Evolutionary conservation across 2,888 invertebrate genomes (phyloP).

Genomic region (Himalopsyche anomala): DNA sequence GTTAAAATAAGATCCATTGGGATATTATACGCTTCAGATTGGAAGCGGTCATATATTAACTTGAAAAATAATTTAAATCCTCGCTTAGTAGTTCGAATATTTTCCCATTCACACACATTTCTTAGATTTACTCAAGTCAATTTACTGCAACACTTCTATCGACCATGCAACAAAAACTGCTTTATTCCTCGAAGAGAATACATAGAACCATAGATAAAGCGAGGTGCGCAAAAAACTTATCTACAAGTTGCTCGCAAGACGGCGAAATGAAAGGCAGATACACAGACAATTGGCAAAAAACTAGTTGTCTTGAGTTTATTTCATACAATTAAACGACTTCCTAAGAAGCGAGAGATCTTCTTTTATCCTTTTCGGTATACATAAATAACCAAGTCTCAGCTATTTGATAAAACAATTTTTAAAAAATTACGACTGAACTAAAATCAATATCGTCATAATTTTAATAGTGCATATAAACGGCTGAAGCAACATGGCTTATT

Average conservation of each 20-base stretch:
- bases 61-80: no score
- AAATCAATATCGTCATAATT: no score
- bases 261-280: constrained; percentile 49
- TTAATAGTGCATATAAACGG: no score
- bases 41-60: no score
- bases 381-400: no score
- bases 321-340: constrained; percentile 12
- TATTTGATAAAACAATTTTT: no score
- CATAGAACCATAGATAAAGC: constrained; percentile 31
- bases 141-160: not conserved
- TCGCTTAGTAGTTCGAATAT: no score
- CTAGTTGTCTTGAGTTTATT: not conserved
- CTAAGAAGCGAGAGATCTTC: not conserved
- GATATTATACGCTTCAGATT: no score
- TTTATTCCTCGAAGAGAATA: constrained; percentile 29
- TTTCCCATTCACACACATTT: not conserved
- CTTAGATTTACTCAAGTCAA: not conserved
- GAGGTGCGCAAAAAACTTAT: constrained; percentile 61
- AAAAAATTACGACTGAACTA: no score
- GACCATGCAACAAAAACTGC: constrained; percentile 1
- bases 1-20: no score
- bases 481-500: no score
- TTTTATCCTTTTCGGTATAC: no score
- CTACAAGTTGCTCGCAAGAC: constrained; percentile 60
- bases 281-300: constrained; percentile 9